These are phyloP conservation scores for Poicephalus meyeri DNA, from an alignment of 2,113 vertebrate genomes.

Conservation along the genomic window DNA sequence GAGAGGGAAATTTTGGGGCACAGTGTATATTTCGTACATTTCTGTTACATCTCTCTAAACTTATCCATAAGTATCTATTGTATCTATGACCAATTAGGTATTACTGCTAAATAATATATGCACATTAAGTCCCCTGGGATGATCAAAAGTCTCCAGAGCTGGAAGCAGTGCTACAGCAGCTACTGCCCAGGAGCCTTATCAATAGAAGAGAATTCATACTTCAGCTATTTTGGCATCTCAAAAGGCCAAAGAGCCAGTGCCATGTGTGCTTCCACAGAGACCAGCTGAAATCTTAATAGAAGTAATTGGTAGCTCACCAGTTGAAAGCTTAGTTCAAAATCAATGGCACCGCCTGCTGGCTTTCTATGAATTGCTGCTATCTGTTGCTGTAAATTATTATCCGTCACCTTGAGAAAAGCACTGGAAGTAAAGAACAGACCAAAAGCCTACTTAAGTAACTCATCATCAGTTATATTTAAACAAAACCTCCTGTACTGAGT, in stretches of 20 bases:
- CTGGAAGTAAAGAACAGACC: neutral
- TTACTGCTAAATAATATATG: neutral
- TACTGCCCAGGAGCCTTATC: neutral
- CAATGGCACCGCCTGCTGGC: neutral
- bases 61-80: neutral
- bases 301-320: neutral
- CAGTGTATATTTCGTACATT: neutral
- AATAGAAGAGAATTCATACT: neutral
- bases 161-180: neutral
- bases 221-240: neutral
- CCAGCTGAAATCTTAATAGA: neutral
- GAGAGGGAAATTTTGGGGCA: neutral
- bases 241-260: neutral
- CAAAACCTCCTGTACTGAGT: neutral
- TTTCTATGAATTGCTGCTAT: neutral
- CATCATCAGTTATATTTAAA: neutral
- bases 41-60: neutral
- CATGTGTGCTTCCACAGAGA: neutral
- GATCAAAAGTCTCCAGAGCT: neutral
- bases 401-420: neutral
- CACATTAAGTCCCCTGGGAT: neutral
- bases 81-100: neutral
- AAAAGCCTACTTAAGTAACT: neutral
- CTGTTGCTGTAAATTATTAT: neutral
- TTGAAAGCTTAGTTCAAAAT: slow-evolving; percentile 2